These are phyloP conservation scores for Leptopilina clavipes DNA, from an alignment of 1,140 invertebrate genomes.

Conservation along the genomic window DNA sequence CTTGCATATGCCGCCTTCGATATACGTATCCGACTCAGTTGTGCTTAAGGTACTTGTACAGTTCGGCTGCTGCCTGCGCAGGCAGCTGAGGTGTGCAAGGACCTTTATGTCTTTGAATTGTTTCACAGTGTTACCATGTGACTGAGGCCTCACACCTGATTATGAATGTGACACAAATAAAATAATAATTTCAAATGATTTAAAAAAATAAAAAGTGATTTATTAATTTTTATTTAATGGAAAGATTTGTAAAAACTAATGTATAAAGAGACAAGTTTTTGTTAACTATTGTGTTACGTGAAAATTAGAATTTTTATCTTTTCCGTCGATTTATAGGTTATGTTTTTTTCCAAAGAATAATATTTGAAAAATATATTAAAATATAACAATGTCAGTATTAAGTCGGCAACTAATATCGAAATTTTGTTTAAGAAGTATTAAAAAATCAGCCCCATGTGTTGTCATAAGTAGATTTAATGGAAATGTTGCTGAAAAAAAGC, in stretches of 20 bases:
- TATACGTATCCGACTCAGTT: no score
- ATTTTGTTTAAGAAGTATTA: conserved; percentile 45
- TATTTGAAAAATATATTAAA: conserved; percentile 14
- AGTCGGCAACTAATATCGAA: conserved; percentile 47
- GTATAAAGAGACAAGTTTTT: not conserved
- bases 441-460: conserved; percentile 38
- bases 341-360: not conserved
- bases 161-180: not conserved
- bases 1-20: no score
- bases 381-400: conserved; percentile 50
- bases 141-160: no score
- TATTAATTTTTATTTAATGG: not conserved
- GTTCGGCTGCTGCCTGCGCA: no score
- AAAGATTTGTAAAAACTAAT: not conserved
- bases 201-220: not conserved
- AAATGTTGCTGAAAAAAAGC: not conserved
- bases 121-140: no score
- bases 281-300: not conserved
- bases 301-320: not conserved
- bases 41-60: no score
- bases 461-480: conserved; percentile 44
- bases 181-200: not conserved
- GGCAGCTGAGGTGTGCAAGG: no score
- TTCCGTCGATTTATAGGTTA: not conserved
- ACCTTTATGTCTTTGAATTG: no score